Percentiles rank a stretch among this genome's conserved stretches.
phyloP scores from a whole-genome alignment of 2,113 vertebrate genomes.

The Lepisosteus oculatus region DNA sequence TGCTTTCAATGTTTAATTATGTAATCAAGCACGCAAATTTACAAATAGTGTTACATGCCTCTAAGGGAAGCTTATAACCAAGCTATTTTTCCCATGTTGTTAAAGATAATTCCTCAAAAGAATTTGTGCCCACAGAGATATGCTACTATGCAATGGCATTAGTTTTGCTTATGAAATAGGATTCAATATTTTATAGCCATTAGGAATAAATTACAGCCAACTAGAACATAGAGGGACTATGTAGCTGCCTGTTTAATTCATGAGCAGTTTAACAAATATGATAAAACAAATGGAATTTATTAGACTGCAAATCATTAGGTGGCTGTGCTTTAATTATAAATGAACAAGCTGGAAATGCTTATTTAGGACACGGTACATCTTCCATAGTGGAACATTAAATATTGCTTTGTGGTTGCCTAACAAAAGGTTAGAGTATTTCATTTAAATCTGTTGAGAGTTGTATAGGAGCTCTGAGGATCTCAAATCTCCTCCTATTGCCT shows the following conservation, averaged over 20 bases:
- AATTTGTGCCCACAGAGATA: constrained; percentile 6
- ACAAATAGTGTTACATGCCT: constrained; percentile 9
- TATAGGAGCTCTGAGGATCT: background rate
- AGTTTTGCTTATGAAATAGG: constrained; percentile 14
- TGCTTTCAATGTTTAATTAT: constrained; percentile 7
- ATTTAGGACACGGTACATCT: background rate
- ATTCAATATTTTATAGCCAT: constrained; percentile 12
- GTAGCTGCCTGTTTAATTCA: constrained; percentile 11
- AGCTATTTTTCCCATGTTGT: constrained; percentile 3
- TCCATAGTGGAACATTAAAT: background rate
- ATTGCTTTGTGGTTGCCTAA: background rate
- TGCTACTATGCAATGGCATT: constrained; percentile 13
- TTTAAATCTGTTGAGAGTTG: background rate
- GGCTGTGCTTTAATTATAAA: constrained; percentile 24
- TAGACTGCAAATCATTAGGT: constrained; percentile 13
- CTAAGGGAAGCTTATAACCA: background rate
- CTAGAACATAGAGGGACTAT: background rate
- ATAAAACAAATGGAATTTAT: constrained; percentile 17
- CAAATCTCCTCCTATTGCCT: background rate
- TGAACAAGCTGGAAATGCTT: background rate
- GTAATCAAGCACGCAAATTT: constrained; percentile 3
- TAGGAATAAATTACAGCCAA: constrained; percentile 11
- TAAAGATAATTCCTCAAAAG: constrained; percentile 13
- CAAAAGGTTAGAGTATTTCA: constrained; percentile 3
- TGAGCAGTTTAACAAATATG: constrained; percentile 11